A percentile compares a stretch with the other conserved stretches of the same genome.
Evolutionary conservation across 2,888 invertebrate species (phyloP).

Genomic region (Sphaeridia pumilis): DNA sequence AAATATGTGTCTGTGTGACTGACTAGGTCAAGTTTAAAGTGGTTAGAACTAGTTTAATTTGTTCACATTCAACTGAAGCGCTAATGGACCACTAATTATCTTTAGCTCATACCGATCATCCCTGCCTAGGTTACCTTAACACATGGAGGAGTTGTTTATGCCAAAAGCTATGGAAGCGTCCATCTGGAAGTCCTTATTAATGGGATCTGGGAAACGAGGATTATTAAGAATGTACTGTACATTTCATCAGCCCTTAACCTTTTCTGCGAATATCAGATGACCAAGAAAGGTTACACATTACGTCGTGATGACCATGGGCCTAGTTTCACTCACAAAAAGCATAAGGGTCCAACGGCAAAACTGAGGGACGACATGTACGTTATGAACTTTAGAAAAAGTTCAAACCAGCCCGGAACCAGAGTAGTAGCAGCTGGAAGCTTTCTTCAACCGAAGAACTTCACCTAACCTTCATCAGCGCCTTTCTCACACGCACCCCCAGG

Average conservation of each 20-base stretch:
- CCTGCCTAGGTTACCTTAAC: too few species aligned
- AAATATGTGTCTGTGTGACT: too few species aligned
- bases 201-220: not conserved
- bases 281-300: slow-evolving; percentile 1
- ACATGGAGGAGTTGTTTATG: too few species aligned
- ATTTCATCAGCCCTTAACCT: slow-evolving; percentile 8
- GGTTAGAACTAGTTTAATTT: too few species aligned
- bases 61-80: too few species aligned
- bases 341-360: not conserved
- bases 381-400: slow-evolving; percentile 18
- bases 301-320: not conserved
- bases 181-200: not conserved
- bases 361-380: not conserved
- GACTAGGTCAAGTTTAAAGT: too few species aligned
- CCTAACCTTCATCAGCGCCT: slow-evolving; percentile 15
- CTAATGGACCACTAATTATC: too few species aligned
- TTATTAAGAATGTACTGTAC: slow-evolving; percentile 4
- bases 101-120: too few species aligned
- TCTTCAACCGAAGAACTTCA: too few species aligned
- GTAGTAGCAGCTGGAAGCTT: too few species aligned
- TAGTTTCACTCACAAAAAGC: not conserved
- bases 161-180: too few species aligned
- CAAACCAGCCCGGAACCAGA: slow-evolving; percentile 34
- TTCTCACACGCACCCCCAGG: slow-evolving; percentile 11
- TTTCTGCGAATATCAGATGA: slow-evolving; percentile 8